Evolutionary conservation across 2,113 vertebrate genomes (phyloP).

Genomic region (Hydrochoerus hydrochaeris): DNA sequence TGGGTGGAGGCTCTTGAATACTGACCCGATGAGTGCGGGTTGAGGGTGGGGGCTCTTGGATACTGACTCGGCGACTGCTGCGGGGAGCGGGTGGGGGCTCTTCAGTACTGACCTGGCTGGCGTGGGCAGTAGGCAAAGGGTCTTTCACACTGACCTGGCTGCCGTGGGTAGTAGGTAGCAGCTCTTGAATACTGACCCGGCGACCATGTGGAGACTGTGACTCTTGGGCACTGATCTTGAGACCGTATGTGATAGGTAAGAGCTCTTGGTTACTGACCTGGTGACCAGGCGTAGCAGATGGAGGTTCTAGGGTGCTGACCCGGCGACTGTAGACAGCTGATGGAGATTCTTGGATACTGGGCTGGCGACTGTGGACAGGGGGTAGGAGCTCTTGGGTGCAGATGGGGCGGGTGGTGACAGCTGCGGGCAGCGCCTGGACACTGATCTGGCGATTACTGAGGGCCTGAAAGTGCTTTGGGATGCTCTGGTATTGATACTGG

Average conservation of each 20-base stretch:
- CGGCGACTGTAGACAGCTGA: not conserved
- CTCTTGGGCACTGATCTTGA: not conserved
- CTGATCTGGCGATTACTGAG: not conserved
- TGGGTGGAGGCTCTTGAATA: not conserved
- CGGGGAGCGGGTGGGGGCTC: fast-evolving
- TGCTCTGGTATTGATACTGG: too few relatives aligned
- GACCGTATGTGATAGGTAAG: fast-evolving
- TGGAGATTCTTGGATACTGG: not conserved
- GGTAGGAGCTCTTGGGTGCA: not conserved
- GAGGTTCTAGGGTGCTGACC: not conserved
- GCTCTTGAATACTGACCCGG: not conserved
- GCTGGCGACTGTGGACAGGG: fast-evolving
- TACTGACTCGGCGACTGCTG: not conserved
- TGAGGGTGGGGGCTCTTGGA: fast-evolving
- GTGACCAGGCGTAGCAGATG: not conserved
- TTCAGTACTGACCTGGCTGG: not conserved
- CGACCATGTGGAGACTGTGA: fast-evolving
- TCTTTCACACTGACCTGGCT: not conserved
- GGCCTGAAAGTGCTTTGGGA: fast-evolving
- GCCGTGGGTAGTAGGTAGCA: fast-evolving
- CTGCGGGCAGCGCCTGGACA: not conserved
- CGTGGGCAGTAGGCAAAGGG: fast-evolving
- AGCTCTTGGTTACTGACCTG: not conserved
- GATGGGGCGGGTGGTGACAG: fast-evolving
- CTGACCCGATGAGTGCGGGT: not conserved